A percentile compares a stretch with the other conserved stretches of the same genome.
Conservation (phyloP, 2,888 invertebrate genomes). For the Acanthosoma haemorrhoidale region DNA sequence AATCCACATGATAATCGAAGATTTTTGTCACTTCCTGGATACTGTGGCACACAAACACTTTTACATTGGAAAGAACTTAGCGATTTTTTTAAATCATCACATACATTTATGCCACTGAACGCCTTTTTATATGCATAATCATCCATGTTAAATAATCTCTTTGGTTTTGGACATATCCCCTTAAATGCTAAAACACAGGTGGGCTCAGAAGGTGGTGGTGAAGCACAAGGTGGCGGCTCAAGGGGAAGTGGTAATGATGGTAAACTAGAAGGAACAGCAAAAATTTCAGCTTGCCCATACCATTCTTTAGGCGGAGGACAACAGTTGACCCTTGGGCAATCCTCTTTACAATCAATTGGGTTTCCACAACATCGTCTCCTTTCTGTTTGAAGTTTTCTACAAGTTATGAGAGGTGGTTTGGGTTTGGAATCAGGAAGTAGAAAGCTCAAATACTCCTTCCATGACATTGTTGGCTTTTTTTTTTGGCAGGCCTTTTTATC, state of each 20-base stretch:
- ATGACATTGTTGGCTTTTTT: background rate
- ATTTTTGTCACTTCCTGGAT: background rate
- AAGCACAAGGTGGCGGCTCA: background rate
- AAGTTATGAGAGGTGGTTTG: slow-evolving; percentile 4
- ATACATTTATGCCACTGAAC: background rate
- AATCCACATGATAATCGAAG: background rate
- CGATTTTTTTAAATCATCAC: background rate
- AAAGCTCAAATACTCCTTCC: slow-evolving; percentile 24
- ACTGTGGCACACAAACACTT: background rate
- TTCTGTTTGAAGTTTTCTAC: background rate
- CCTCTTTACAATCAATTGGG: background rate
- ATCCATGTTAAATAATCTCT: slow-evolving; percentile 3
- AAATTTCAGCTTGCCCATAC: slow-evolving; percentile 25
- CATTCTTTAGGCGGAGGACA: slow-evolving; percentile 24
- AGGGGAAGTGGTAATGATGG: background rate
- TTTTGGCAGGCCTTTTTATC: slow-evolving; percentile 6
- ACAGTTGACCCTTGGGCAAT: background rate
- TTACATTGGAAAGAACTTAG: background rate
- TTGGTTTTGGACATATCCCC: background rate
- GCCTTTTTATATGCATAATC: slow-evolving; percentile 20
- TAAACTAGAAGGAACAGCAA: background rate
- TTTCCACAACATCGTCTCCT: background rate
- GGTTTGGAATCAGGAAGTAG: background rate
- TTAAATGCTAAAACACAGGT: background rate
- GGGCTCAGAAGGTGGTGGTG: background rate